These are phyloP conservation scores for Lasioglossum pauxillum DNA, from an alignment of 2,888 invertebrate genomes.

Conservation along the genomic window DNA sequence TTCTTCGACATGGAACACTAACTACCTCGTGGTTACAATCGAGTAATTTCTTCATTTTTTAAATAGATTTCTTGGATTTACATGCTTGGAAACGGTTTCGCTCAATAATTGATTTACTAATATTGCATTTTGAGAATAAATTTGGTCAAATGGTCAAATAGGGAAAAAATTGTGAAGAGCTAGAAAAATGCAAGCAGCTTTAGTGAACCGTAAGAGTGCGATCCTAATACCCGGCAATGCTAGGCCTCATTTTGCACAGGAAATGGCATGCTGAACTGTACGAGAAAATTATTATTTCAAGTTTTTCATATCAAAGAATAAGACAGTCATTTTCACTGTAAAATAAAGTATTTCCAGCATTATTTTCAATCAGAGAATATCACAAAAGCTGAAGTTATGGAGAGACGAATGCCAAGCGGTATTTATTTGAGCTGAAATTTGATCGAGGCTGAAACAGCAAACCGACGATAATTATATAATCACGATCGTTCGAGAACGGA, in stretches of 20 bases:
- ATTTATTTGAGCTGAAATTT: neutral
- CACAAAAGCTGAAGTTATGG: neutral
- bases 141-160: too few species aligned
- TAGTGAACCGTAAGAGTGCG: neutral
- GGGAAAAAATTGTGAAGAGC: neutral
- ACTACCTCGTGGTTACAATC: too few species aligned
- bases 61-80: too few species aligned
- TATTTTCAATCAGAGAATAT: too few species aligned
- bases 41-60: too few species aligned
- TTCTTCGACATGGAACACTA: neutral
- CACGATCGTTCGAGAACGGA: neutral
- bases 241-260: neutral
- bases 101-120: too few species aligned
- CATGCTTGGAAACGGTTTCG: too few species aligned
- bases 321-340: too few species aligned
- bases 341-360: too few species aligned
- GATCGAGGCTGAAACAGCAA: neutral
- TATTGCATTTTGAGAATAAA: too few species aligned
- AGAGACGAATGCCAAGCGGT: neutral
- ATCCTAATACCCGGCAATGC: neutral
- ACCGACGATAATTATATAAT: neutral
- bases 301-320: neutral
- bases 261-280: neutral
- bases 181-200: neutral
- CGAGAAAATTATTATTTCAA: neutral